Evolutionary conservation across 1,140 invertebrate species (phyloP), one percentile per base, ranked within the genome.

Genomic region (Macrocentrus cingulum): DNA sequence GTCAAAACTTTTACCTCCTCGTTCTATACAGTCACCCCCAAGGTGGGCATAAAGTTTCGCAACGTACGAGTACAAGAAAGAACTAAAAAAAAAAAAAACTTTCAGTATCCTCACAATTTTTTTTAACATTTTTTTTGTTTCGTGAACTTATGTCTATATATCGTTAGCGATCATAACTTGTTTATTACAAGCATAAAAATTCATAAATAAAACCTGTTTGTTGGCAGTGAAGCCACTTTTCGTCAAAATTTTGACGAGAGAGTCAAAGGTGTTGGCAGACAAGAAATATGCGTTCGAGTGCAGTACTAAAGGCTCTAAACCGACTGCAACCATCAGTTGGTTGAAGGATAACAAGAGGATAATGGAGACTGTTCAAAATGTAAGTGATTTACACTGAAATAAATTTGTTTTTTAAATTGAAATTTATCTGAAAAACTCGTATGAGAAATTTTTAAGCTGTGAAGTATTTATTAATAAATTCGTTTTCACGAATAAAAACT

Each of bases 221-320:
- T 29, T 54, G 1, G 1, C 84, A 93, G 91, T 94, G 65, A 91
- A 91, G 81, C 91, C 91, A 20, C 80, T 91, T 66, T 82, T 86
- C 20, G 90, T 92, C 55, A 85, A 85, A 65, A 92, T 92, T 66
- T 72, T 90, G 59, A 90, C 88, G 41, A 91, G 91, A 75, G 88
- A 91, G 72, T 82, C 85, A 59, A 84, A 86, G 67, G 84, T 93
- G 13, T 90, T 88, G 7, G 90, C 90, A 0, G 91, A 91, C 61
- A 89, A 88, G 69, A 82, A 86, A 59, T 91, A 91, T 68, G 89
- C 93, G 60, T 84, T 95, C 18, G 88, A 91, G 69, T 95, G 92
- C 69, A 85, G 88, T 63, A 88, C 90, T 18, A 85, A 85, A 0
- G 92, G 92, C 36, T 93, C 91, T 0, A 81, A 88, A 55, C 92